Conservation (phyloP, 2,113 vertebrate species). For the Ploceus nigricollis region DNA sequence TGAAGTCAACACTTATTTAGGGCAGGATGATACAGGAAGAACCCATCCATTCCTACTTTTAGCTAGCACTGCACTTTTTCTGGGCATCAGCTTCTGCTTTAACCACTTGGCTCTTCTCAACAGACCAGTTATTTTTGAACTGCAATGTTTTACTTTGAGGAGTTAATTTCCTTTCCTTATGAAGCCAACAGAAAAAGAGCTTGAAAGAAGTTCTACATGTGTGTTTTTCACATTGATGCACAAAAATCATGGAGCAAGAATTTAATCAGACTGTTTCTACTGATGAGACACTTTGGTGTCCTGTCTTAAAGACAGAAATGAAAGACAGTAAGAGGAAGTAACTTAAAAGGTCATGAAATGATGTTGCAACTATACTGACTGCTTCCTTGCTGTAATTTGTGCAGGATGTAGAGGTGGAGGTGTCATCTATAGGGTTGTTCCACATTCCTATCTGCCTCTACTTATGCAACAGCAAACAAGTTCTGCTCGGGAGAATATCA, state of each 20-base stretch:
- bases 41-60: background rate
- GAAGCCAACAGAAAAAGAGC: background rate
- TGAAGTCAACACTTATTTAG: background rate
- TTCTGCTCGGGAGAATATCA: background rate
- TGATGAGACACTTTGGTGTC: background rate
- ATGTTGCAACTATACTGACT: background rate
- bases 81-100: background rate
- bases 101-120: background rate
- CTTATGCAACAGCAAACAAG: background rate
- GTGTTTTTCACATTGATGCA: background rate
- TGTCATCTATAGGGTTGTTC: background rate
- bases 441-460: background rate
- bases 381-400: conserved; percentile 7
- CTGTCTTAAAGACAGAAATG: background rate
- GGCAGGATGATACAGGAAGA: background rate
- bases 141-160: background rate
- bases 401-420: conserved; percentile 18
- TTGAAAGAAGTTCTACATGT: background rate
- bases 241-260: background rate
- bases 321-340: conserved; percentile 8
- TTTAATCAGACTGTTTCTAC: background rate
- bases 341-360: background rate
- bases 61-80: background rate
- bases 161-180: background rate
- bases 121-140: background rate